Conservation (phyloP, 2,113 vertebrate species). For the Chitala chitala region DNA sequence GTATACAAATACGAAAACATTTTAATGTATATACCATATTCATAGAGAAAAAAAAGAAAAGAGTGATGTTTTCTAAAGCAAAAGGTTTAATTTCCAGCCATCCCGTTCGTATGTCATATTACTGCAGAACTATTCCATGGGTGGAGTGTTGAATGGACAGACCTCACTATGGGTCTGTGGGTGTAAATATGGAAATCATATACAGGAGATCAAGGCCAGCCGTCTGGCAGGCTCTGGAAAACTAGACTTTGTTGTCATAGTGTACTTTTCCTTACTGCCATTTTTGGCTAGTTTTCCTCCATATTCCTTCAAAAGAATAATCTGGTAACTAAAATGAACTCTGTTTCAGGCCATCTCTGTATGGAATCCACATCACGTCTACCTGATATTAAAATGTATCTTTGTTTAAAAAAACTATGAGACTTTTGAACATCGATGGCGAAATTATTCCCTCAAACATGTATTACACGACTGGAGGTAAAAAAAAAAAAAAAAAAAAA, state of each 20-base stretch:
- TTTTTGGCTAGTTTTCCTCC: neutral
- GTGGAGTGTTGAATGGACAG: constrained; percentile 18
- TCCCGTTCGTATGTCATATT: constrained; percentile 12
- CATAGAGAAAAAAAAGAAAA: too few relatives aligned
- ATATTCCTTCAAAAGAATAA: neutral
- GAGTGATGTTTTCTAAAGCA: neutral
- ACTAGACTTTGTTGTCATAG: constrained; percentile 33
- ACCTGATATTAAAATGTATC: constrained; percentile 1
- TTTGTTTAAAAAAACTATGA: too few relatives aligned
- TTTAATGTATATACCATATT: too few relatives aligned
- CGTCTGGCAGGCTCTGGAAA: constrained; percentile 35
- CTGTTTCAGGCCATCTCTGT: constrained; percentile 10
- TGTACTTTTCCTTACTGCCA: constrained; percentile 23
- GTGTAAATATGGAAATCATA: constrained; percentile 38
- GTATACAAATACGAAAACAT: too few relatives aligned
- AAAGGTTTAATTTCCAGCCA: neutral
- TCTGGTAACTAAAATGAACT: neutral
- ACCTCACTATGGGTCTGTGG: too few relatives aligned
- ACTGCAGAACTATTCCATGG: constrained; percentile 16
- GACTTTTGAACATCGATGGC: too few relatives aligned
- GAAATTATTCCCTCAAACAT: too few relatives aligned
- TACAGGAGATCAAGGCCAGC: constrained; percentile 25
- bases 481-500: neutral
- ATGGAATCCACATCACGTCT: constrained; percentile 21
- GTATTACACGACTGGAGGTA: neutral